These are phyloP conservation scores for Campylomormyrus tamandua DNA, from an alignment of 2,113 vertebrate genomes.

Conservation along the genomic window DNA sequence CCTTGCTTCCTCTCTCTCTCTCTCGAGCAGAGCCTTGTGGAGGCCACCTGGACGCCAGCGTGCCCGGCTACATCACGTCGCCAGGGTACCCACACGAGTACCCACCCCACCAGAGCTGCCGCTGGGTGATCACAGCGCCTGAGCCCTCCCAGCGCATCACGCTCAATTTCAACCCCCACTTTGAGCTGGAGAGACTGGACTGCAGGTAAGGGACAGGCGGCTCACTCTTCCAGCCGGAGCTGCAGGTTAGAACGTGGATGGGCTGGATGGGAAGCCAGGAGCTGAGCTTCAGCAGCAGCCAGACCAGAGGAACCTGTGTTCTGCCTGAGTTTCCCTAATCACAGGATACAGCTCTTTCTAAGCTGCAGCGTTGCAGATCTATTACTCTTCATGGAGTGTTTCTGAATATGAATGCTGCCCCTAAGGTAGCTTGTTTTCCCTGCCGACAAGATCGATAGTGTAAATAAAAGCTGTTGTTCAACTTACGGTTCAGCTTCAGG, in stretches of 20 bases:
- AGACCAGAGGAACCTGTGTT: background rate
- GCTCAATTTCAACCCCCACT: slow-evolving; percentile 98
- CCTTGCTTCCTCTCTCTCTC: slow-evolving; percentile 10
- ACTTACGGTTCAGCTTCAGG: background rate
- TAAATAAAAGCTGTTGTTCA: background rate
- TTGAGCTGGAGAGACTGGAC: slow-evolving; percentile 93
- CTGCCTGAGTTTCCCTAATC: background rate
- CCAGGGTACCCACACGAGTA: slow-evolving; percentile 96
- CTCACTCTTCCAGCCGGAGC: background rate
- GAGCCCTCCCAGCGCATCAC: slow-evolving; percentile 90
- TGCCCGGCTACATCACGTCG: slow-evolving; percentile 93
- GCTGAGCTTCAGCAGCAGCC: background rate
- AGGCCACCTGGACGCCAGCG: slow-evolving; percentile 79
- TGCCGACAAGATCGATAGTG: background rate
- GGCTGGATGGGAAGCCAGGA: background rate
- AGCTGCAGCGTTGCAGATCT: background rate
- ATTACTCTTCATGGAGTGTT: background rate
- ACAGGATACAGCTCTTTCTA: background rate
- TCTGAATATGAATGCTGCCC: background rate
- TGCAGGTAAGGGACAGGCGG: slow-evolving; percentile 71
- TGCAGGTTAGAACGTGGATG: background rate
- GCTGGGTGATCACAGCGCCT: slow-evolving; percentile 86
- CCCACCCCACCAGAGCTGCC: slow-evolving; percentile 91
- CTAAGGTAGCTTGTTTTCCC: background rate
- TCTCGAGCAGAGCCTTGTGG: slow-evolving; percentile 66